phyloP scores from a whole-genome alignment of 2,113 vertebrate genomes.

The Spea bombifrons region DNA sequence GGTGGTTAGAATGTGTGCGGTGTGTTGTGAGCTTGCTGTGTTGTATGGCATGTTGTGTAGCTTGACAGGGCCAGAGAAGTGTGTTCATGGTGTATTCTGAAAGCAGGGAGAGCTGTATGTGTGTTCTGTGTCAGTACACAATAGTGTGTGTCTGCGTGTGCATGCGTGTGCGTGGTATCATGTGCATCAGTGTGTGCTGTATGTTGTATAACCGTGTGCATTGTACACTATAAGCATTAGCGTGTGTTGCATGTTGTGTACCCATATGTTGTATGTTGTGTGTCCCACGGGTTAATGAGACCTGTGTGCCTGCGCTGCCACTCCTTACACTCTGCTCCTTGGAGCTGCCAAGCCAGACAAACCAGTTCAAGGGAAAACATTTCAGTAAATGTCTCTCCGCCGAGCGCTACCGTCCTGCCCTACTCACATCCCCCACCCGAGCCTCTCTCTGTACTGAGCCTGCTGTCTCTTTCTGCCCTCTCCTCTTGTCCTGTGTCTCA shows the following conservation, averaged over 20 bases:
- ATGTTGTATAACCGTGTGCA: neutral
- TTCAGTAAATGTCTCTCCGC: neutral
- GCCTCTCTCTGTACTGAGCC: neutral
- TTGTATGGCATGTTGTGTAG: no score
- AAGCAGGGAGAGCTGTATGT: no score
- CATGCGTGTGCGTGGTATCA: neutral
- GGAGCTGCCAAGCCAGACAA: conserved; percentile 23
- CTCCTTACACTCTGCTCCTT: conserved; percentile 31
- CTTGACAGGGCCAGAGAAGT: no score
- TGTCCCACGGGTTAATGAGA: conserved; percentile 5
- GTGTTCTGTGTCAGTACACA: neutral
- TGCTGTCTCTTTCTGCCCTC: no score
- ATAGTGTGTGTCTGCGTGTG: neutral
- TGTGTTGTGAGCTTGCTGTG: no score
- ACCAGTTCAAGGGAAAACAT: conserved; percentile 38
- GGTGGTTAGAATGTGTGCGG: no score
- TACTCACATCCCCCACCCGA: neutral
- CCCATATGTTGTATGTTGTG: neutral
- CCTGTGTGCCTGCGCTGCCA: conserved; percentile 8
- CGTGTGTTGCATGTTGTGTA: neutral
- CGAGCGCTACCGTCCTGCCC: conserved; percentile 11
- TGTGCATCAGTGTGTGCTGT: neutral
- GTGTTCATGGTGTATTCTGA: neutral
- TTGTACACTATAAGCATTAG: neutral
- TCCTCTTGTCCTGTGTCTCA: no score